Evolutionary conservation across 2,113 vertebrate genomes (phyloP).

Genomic region (Serinus canaria): DNA sequence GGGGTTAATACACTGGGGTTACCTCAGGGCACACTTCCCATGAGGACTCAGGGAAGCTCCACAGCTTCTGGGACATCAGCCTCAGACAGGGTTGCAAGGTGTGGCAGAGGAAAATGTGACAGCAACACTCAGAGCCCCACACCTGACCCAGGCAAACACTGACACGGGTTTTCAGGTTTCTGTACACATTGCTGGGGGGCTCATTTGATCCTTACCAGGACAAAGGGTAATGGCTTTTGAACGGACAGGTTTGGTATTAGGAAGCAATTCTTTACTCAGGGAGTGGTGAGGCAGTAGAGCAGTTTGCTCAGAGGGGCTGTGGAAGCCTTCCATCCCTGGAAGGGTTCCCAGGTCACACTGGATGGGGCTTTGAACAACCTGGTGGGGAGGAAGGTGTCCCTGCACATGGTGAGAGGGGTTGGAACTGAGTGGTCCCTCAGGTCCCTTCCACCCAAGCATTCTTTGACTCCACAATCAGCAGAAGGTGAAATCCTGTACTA

Average conservation of each 20-base stretch:
- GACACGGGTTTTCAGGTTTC: background rate
- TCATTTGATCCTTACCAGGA: background rate
- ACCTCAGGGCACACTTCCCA: background rate
- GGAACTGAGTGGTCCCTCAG: background rate
- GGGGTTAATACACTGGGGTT: background rate
- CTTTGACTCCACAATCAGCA: background rate
- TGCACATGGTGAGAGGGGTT: background rate
- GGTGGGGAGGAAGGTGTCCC: too few relatives aligned
- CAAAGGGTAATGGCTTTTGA: background rate
- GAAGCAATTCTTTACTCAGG: background rate
- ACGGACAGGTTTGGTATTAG: background rate
- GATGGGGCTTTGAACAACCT: background rate
- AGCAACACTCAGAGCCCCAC: background rate
- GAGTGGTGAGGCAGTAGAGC: background rate
- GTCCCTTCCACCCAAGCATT: background rate
- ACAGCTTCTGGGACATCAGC: background rate
- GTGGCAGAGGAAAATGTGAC: background rate
- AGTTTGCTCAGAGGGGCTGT: background rate
- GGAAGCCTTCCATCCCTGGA: background rate
- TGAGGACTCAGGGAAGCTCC: background rate
- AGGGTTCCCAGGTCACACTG: background rate
- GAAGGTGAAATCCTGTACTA: background rate
- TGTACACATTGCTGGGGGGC: accelerated
- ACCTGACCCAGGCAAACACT: background rate
- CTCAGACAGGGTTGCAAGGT: background rate